Base-by-base conservation (phyloP, 2,113 vertebrate genomes). In the Thryonomys swinderianus region DNA sequence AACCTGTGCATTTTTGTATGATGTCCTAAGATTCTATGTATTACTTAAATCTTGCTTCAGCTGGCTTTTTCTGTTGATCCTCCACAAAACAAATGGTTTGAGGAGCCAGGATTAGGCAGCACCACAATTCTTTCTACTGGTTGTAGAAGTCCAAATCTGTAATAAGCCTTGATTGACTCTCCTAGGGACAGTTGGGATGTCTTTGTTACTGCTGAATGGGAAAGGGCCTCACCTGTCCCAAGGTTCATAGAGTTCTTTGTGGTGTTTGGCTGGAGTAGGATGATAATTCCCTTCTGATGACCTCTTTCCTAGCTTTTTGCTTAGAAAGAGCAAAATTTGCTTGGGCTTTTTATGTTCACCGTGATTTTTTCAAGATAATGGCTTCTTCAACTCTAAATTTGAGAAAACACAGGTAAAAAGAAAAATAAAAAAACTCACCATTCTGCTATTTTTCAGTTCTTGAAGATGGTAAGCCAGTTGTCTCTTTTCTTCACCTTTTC, bases 11-110 rank as follows among this genome's bases (percentile, higher is more conserved):
- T 45, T 76, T 81, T 67, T 37, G 11, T 25, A 32, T 55, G 69
- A 78, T n/a, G 16, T 42, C 45, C 48, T 25, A 27, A 71, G 53
- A 84, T 30, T 85, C 37, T 73, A 40, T 17, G 4, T 30, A 53
- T 4, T 59, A 64, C 57, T 71, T 79, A 79, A 88, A 40, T 69
- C 37, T 84, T 64, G 6, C 79, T 64, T 64, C 17, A 30, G 16
- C 18, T 88, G 3, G 3, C 45, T 51, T 89, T 85, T 30, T 74
- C 23, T 76, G 30, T 80, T 30, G n/a, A 7, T n/a, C 45, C 20
- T 83, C 59, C n/a, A 37, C 23, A 1, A 21, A 27, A 5, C 2
- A 3, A 18, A 4, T 34, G 0, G n/a, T 20, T 30, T 32, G 1
- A 6, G 45, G 12, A 34, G 42, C 34, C 11, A 1, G 2, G 12